Evolutionary conservation across 2,888 invertebrate species (phyloP).

Genomic region (Tachystola acroxantha): DNA sequence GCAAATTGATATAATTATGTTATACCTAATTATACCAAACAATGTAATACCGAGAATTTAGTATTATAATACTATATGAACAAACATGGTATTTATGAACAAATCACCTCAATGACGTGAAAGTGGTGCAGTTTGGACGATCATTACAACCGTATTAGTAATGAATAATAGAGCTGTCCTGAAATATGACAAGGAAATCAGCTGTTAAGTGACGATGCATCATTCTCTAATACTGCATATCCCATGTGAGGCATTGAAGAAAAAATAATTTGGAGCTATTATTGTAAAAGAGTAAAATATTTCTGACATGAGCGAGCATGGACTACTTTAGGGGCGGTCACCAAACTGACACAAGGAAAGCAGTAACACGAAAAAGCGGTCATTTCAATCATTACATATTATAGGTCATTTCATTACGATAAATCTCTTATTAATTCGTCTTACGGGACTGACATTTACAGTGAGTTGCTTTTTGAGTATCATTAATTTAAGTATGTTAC

Average conservation of each 20-base stretch:
- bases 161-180: constrained; percentile 78
- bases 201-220: constrained; percentile 78
- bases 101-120: constrained; percentile 19
- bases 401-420: constrained; percentile 63
- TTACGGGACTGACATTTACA: constrained; percentile 54
- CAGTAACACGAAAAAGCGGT: constrained; percentile 80
- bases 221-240: constrained; percentile 77
- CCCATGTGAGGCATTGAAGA: constrained; percentile 74
- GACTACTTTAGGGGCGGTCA: constrained; percentile 77
- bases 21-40: constrained; percentile 9
- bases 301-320: constrained; percentile 75
- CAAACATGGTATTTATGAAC: constrained; percentile 14
- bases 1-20: constrained; percentile 4
- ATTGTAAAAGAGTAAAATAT: constrained; percentile 70
- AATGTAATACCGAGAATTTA: constrained; percentile 11
- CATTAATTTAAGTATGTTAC: constrained; percentile 23
- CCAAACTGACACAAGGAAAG: constrained; percentile 80
- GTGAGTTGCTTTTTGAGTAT: constrained; percentile 77
- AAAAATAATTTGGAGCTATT: constrained; percentile 71
- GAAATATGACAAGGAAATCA: constrained; percentile 72
- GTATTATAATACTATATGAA: constrained; percentile 17
- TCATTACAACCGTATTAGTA: constrained; percentile 63
- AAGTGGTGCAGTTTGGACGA: constrained; percentile 64
- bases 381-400: constrained; percentile 75
- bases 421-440: constrained; percentile 41